Percentiles rank a stretch among this genome's conserved stretches.
phyloP scores from a whole-genome alignment of 2,888 invertebrate species.

The Heliconius erato region DNA sequence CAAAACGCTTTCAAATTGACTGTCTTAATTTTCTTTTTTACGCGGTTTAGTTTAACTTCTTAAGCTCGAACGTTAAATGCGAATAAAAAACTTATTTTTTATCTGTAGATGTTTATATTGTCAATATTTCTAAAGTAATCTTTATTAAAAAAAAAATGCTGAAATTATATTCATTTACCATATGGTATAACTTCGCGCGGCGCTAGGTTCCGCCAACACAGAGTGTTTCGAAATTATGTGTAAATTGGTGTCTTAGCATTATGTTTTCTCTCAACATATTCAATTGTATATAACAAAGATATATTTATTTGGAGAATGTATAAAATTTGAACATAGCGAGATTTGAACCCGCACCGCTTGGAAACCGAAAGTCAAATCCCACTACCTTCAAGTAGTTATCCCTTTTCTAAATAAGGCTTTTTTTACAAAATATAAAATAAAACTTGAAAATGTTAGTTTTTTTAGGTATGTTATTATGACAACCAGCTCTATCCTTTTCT shows the following conservation, averaged over 20 bases:
- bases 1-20: conserved; percentile 2
- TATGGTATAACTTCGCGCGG: background rate
- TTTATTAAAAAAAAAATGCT: too few species aligned
- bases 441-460: background rate
- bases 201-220: background rate
- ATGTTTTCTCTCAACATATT: too few species aligned
- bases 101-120: too few species aligned
- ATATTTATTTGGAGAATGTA: too few species aligned
- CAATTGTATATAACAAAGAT: too few species aligned
- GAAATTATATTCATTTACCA: background rate
- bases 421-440: background rate
- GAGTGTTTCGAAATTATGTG: background rate
- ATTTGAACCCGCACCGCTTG: too few species aligned
- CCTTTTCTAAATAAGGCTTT: too few species aligned
- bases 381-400: too few species aligned
- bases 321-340: too few species aligned
- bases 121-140: background rate
- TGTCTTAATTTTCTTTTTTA: background rate
- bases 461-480: background rate
- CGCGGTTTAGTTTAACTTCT: background rate
- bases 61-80: background rate
- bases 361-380: too few species aligned
- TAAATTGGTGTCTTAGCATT: background rate
- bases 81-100: background rate
- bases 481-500: background rate